phyloP scores from a whole-genome alignment of 2,888 invertebrate species.

The Leptinotarsa peninsularis region DNA sequence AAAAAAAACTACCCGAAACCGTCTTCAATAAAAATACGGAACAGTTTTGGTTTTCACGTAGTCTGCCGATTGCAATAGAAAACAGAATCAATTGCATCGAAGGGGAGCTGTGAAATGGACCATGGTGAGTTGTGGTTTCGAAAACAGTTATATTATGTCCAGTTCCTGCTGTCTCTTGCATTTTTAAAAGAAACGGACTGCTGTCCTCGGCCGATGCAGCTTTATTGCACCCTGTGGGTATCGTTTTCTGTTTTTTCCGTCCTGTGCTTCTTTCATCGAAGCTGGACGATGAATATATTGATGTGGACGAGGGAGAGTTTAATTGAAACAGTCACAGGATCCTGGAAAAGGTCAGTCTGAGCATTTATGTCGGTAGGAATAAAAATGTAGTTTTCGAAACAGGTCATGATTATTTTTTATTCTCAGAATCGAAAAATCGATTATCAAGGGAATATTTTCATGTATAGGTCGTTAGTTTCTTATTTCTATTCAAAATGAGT shows the following conservation, averaged over 20 bases:
- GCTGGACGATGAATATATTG: conserved; percentile 38
- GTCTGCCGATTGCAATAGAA: neutral
- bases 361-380: too few relatives aligned
- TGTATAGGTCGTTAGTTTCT: too few relatives aligned
- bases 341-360: neutral
- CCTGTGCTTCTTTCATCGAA: conserved; percentile 32
- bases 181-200: conserved; percentile 50
- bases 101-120: conserved; percentile 34
- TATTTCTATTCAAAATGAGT: too few relatives aligned
- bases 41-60: too few relatives aligned
- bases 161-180: conserved; percentile 48
- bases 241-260: conserved; percentile 35
- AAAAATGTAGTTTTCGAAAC: too few relatives aligned
- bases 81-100: conserved; percentile 25
- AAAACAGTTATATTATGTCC: conserved; percentile 43
- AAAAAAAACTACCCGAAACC: too few relatives aligned
- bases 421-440: too few relatives aligned
- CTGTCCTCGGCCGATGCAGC: conserved; percentile 47
- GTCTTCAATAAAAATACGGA: too few relatives aligned
- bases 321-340: neutral
- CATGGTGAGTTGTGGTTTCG: conserved; percentile 26
- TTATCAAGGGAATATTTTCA: too few relatives aligned
- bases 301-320: conserved; percentile 11
- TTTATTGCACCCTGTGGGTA: conserved; percentile 50
- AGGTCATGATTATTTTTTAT: too few relatives aligned